Evolutionary conservation across 2,113 vertebrate genomes (phyloP).

Genomic region (Zosterops lateralis): DNA sequence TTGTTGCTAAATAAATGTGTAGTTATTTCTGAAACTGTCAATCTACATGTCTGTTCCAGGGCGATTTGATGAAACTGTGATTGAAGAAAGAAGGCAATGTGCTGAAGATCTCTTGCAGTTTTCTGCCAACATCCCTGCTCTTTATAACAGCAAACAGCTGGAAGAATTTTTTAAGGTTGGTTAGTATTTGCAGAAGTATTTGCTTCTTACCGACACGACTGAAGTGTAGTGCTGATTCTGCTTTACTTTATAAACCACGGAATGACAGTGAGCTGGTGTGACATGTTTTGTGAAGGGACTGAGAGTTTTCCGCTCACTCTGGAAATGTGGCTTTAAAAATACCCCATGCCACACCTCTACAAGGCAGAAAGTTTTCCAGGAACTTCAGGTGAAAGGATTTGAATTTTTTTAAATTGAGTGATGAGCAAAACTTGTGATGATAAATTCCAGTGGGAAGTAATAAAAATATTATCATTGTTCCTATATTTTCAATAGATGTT

Average conservation of each 20-base stretch:
- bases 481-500: not conserved
- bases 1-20: not conserved
- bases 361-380: not conserved
- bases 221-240: not conserved
- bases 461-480: not conserved
- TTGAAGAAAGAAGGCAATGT: conserved; percentile 95
- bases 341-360: not conserved
- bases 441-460: not conserved
- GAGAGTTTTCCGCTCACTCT: not conserved
- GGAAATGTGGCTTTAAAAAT: not conserved
- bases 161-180: conserved; percentile 97
- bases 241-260: not conserved
- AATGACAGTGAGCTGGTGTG: not conserved
- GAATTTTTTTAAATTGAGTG: not conserved
- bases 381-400: not conserved
- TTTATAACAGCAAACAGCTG: conserved; percentile 90
- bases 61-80: conserved; percentile 91
- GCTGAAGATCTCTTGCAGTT: conserved; percentile 97
- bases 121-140: conserved; percentile 93
- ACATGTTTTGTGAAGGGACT: not conserved
- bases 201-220: not conserved
- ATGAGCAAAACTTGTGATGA: not conserved
- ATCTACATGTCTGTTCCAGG: conserved; percentile 74
- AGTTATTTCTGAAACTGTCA: conserved; percentile 3
- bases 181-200: conserved; percentile 23